phyloP scores from a whole-genome alignment of 2,113 vertebrate species.

The Pygoscelis adeliae region DNA sequence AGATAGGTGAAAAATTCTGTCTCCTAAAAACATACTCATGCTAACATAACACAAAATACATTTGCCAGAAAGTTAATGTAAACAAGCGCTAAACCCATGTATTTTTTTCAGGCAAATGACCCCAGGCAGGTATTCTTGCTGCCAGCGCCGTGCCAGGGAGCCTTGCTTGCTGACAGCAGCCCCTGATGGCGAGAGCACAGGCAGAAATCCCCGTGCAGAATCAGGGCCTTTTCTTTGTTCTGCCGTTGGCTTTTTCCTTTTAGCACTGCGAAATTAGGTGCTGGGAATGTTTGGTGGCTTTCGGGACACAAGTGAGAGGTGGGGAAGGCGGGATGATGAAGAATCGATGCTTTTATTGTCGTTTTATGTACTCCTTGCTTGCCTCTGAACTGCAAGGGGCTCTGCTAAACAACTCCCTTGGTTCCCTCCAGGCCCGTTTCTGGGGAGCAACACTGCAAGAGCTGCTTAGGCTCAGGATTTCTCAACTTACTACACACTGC shows the following conservation, averaged over 20 bases:
- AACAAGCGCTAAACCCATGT: not conserved
- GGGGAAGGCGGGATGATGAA: not conserved
- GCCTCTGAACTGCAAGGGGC: not conserved
- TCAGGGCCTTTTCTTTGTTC: not conserved
- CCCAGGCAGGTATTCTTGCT: not conserved
- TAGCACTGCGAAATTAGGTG: not conserved
- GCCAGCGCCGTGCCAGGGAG: too few relatives aligned
- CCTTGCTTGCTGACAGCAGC: not conserved
- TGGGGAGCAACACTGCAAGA: rapidly evolving
- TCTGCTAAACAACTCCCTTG: rapidly evolving
- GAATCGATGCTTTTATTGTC: rapidly evolving
- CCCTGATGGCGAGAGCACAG: rapidly evolving
- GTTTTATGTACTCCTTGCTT: not conserved
- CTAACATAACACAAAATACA: not conserved
- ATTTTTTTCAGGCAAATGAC: not conserved
- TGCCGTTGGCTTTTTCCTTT: not conserved
- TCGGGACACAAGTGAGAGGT: not conserved
- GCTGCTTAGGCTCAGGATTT: not conserved
- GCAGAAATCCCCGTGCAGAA: rapidly evolving
- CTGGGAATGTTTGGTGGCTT: not conserved
- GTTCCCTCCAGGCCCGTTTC: not conserved
- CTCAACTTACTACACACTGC: not conserved
- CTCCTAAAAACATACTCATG: not conserved
- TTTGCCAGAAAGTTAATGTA: not conserved
- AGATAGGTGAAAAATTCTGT: not conserved